These are phyloP conservation scores for Umimayanthus chanpuru DNA, from an alignment of 92 coral and sea anemone species.

Conservation along the genomic window DNA sequence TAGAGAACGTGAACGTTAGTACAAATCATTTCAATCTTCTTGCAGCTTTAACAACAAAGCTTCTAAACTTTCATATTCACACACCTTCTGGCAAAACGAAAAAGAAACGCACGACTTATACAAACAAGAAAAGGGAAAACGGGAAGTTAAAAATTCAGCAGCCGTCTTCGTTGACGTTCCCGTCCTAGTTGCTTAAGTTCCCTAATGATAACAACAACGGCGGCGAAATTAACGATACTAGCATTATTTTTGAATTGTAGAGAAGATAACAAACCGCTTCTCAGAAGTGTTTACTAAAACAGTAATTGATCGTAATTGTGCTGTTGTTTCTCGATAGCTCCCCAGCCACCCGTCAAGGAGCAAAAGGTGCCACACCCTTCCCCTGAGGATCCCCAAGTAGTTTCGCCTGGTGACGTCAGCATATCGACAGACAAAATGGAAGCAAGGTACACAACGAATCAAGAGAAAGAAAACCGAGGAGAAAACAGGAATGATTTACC, in stretches of 20 bases:
- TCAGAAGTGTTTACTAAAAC: not conserved
- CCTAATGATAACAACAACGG: not conserved
- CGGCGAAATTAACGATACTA: not conserved
- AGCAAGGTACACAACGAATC: constrained; percentile 42
- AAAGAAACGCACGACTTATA: no score
- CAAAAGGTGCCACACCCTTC: constrained; percentile 17
- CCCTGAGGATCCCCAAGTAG: constrained; percentile 43
- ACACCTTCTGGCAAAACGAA: no score
- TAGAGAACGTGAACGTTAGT: no score
- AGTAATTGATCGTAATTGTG: no score
- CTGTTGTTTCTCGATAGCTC: constrained; percentile 13
- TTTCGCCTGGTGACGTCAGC: constrained; percentile 63
- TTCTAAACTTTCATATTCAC: no score
- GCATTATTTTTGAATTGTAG: no score
- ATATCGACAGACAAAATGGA: constrained; percentile 62
- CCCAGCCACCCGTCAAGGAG: constrained; percentile 25
- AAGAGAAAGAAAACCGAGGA: constrained; percentile 5
- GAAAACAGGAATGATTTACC: constrained; percentile 15
- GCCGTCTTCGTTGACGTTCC: no score
- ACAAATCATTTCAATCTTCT: no score
- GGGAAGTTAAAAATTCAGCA: no score
- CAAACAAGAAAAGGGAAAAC: no score
- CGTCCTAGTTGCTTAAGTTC: no score
- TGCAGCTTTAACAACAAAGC: no score
- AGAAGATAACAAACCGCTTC: not conserved